These are phyloP conservation scores for Dynastes grantii DNA, from an alignment of 2,888 invertebrate species.

Conservation along the genomic window DNA sequence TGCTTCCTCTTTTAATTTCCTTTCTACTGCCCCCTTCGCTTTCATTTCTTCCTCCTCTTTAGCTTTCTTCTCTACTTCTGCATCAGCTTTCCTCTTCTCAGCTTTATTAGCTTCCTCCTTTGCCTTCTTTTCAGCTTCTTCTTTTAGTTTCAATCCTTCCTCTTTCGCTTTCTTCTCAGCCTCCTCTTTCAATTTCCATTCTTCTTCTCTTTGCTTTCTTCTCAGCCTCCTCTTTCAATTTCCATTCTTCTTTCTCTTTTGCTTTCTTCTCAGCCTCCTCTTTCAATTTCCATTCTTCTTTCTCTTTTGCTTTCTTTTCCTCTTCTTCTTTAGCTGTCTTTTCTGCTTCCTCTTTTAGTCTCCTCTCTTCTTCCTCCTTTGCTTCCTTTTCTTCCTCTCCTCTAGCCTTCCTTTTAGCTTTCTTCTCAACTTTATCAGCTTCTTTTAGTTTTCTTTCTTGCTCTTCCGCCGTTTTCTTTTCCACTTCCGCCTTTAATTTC, in stretches of 20 bases:
- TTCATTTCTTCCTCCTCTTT: no score
- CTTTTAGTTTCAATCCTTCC: constrained; percentile 57
- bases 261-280: constrained; percentile 66
- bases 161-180: constrained; percentile 63
- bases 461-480: constrained; percentile 56
- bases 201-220: constrained; percentile 62
- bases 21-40: no score
- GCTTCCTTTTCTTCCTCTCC: no score
- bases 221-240: constrained; percentile 66
- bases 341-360: constrained; percentile 38
- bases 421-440: constrained; percentile 56
- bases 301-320: constrained; percentile 58
- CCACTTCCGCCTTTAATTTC: constrained; percentile 53
- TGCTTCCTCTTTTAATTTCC: background rate
- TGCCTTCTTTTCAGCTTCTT: constrained; percentile 58
- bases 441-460: no score
- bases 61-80: no score
- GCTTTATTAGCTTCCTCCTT: background rate
- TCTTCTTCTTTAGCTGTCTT: constrained; percentile 57
- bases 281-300: constrained; percentile 66
- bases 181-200: constrained; percentile 53
- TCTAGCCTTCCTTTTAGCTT: no score
- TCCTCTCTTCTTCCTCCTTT: no score
- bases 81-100: background rate
- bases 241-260: constrained; percentile 64